Evolutionary conservation across 2,888 invertebrate species (phyloP).

Genomic region (Limnephilus rhombicus): DNA sequence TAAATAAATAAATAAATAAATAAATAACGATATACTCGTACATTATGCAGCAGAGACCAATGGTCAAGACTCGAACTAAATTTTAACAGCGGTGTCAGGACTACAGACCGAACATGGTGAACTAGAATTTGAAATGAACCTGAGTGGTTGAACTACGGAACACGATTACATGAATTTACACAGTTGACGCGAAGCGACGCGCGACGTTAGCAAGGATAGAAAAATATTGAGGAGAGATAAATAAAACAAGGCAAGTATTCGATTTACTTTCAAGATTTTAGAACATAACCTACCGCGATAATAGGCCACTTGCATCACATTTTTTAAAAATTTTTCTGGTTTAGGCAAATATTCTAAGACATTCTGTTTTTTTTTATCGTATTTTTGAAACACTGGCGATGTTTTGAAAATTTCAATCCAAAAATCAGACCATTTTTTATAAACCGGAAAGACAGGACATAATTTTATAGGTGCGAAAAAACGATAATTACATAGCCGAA

Average conservation of each 20-base stretch:
- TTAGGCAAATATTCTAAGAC: too few species aligned
- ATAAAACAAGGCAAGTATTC: not conserved
- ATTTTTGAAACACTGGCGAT: too few species aligned
- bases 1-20: too few species aligned
- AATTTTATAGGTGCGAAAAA: too few species aligned
- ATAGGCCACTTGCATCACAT: too few species aligned
- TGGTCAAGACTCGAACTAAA: slow-evolving; percentile 23
- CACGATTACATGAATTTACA: not conserved
- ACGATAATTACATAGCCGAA: too few species aligned
- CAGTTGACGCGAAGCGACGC: not conserved
- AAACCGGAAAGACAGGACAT: too few species aligned
- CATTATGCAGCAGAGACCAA: slow-evolving; percentile 34
- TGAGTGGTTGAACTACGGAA: not conserved
- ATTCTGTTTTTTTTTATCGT: too few species aligned
- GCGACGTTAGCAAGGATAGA: not conserved
- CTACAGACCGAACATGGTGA: not conserved
- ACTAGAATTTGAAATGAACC: not conserved
- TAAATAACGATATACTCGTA: slow-evolving; percentile 33
- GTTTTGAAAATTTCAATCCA: too few species aligned
- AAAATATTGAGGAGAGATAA: not conserved
- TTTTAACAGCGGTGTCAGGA: not conserved
- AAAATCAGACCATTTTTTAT: too few species aligned
- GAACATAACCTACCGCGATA: too few species aligned
- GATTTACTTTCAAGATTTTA: not conserved
- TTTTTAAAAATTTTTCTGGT: too few species aligned